These are phyloP conservation scores for Acheta domesticus DNA, from an alignment of 2,888 invertebrate species.

Conservation along the genomic window DNA sequence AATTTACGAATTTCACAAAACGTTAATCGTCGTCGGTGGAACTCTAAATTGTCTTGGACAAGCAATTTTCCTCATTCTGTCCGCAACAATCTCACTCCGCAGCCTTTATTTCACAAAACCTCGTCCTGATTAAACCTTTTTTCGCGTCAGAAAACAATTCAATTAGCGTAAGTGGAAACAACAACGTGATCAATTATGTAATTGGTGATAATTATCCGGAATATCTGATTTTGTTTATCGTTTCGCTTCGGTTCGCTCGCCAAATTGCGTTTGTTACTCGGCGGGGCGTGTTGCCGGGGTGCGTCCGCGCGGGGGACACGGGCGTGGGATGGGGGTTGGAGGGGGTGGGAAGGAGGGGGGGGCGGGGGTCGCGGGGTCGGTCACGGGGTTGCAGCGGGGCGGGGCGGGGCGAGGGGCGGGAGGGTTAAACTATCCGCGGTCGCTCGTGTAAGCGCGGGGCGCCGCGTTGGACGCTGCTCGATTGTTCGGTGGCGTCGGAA, in stretches of 20 bases:
- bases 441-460: no score
- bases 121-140: neutral
- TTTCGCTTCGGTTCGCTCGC: neutral
- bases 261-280: conserved; percentile 18
- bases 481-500: no score
- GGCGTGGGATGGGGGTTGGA: no score
- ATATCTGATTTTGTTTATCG: conserved; percentile 18
- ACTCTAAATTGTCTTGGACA: neutral
- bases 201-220: conserved; percentile 10
- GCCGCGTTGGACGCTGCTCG: no score
- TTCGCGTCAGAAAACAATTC: neutral
- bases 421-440: no score
- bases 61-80: conserved; percentile 1
- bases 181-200: conserved; percentile 10
- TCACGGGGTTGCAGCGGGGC: no score
- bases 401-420: no score
- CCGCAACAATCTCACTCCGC: neutral
- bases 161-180: conserved; percentile 18
- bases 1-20: neutral
- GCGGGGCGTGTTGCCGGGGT: neutral
- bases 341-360: no score
- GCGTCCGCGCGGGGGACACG: no score
- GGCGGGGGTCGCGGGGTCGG: no score
- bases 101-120: neutral
- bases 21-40: neutral